Evolutionary conservation across 2,888 invertebrate genomes (phyloP).

Genomic region (Stratiomys singularior): DNA sequence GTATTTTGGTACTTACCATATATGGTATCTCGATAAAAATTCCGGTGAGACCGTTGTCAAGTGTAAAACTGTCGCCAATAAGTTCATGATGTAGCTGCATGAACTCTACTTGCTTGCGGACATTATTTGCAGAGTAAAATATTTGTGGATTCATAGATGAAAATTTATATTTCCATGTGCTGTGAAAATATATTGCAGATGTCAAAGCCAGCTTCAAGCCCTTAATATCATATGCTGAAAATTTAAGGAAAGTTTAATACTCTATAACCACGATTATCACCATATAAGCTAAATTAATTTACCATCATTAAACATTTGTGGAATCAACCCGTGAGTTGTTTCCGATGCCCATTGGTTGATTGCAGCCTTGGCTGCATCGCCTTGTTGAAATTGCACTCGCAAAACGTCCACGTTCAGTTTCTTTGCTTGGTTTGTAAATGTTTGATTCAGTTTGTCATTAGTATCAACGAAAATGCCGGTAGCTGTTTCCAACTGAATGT

Average conservation of each 20-base stretch:
- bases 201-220: conserved; percentile 51
- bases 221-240: conserved; percentile 48
- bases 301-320: conserved; percentile 68
- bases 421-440: conserved; percentile 43
- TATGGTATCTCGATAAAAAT: conserved; percentile 76
- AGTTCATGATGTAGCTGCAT: conserved; percentile 52
- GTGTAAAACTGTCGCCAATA: conserved; percentile 60
- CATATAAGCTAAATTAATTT: conserved; percentile 36
- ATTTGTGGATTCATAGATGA: conserved; percentile 61
- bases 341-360: conserved; percentile 73
- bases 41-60: conserved; percentile 70
- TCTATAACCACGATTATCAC: no score
- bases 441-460: conserved; percentile 47
- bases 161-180: conserved; percentile 55
- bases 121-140: conserved; percentile 69
- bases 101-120: conserved; percentile 58
- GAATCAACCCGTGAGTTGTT: conserved; percentile 70
- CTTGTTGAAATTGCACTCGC: conserved; percentile 68
- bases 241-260: no score
- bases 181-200: conserved; percentile 56
- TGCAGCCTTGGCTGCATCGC: conserved; percentile 61
- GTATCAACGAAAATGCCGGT: conserved; percentile 54
- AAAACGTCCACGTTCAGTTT: conserved; percentile 60
- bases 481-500: conserved; percentile 52
- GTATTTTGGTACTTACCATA: conserved; percentile 67